phyloP scores from a whole-genome alignment of 2,888 invertebrate genomes.

The Athetis lepigone region DNA sequence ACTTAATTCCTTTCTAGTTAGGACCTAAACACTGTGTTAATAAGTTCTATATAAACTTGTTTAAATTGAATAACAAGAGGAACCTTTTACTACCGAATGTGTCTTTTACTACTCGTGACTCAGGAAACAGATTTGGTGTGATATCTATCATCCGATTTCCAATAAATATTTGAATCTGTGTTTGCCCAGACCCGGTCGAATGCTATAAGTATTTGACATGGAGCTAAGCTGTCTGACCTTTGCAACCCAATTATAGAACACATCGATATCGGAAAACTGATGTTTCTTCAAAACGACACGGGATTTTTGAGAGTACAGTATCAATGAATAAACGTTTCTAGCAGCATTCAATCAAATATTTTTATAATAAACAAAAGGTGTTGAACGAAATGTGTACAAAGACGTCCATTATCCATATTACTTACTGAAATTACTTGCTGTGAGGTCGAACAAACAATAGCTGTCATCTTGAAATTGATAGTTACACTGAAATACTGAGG shows the following conservation, averaged over 20 bases:
- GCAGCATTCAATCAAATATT: too few species aligned
- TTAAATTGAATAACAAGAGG: not conserved
- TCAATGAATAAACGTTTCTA: too few species aligned
- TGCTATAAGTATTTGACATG: conserved; percentile 6
- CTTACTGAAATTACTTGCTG: too few species aligned
- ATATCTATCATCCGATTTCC: conserved; percentile 8
- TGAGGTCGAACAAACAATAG: too few species aligned
- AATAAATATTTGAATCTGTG: conserved; percentile 18
- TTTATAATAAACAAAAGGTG: too few species aligned
- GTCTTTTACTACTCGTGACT: too few species aligned
- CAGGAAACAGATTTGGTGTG: not conserved
- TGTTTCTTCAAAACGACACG: not conserved
- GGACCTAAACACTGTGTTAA: not conserved
- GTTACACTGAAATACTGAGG: not conserved
- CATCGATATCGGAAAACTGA: not conserved
- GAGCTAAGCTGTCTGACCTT: not conserved
- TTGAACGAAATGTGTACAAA: too few species aligned
- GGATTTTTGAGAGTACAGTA: not conserved
- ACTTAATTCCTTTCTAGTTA: not conserved
- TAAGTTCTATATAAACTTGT: not conserved
- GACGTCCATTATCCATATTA: too few species aligned
- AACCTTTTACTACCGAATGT: not conserved
- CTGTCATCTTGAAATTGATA: not conserved
- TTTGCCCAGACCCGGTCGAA: not conserved
- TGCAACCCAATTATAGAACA: conserved; percentile 7